Base-by-base conservation (phyloP, 2,797 vertebrate genomes). In the Pseudochirops corinnae region DNA sequence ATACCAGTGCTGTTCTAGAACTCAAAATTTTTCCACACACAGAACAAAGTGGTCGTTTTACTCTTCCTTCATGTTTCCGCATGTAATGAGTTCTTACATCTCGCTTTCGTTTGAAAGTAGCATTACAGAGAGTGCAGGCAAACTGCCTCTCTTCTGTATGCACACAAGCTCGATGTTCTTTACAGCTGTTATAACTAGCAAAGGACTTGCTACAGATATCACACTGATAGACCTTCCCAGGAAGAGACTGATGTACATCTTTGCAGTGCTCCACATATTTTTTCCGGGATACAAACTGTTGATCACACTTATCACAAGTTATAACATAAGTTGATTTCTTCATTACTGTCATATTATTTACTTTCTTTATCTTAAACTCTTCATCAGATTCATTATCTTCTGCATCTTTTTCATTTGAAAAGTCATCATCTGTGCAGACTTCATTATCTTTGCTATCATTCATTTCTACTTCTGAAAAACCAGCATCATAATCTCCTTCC, bases 11-110 rank as follows among this genome's bases (percentile, higher is more conserved):
- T 0, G 98, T 98, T 39, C 94, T 95, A 4, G 98, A 99, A 96
- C 98, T 99, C 90, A 99, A 96, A 21, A 98, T 98, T 97, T 98
- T 98, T 6, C 98, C 98, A 0, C 98, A 99, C 56, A 98, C 97
- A 0, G 98, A 98, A 95, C 98, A 99, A 53, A 98, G 98, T 0
- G 98, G 98, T 4, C 98, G 98, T 90, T 96, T 98, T 33, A 95
- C 98, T 16, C 98, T 53, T 13, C 98, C 98, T 90, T 99, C 98
- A 0, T 98, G 98, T 74, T 98, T 98, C 60, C 98, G 94, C 87
- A 97, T 0, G 0, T 90, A 96, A 21, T 98, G 98, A 0, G 97
- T 98, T 92, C 98, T 95, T 94, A 98, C 98, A 0, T 99, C 98
- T 33, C 98, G 92, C 97, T 98, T 97, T 55, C 98, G 97, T 56